Base-by-base conservation (phyloP, 2,113 vertebrate species). In the Probosciger aterrimus region DNA sequence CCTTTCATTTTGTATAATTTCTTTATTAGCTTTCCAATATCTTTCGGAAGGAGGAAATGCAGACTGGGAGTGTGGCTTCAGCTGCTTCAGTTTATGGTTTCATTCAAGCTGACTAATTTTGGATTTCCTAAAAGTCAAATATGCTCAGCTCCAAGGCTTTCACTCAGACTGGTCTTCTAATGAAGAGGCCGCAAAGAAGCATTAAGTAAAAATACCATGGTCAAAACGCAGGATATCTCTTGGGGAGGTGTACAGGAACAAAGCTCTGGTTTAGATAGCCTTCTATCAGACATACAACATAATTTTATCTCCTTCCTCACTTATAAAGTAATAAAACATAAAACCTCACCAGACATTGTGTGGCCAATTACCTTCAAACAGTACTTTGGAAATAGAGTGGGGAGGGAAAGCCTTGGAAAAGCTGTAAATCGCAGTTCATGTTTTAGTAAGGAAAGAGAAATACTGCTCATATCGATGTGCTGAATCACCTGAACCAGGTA, bases 381-480 rank as follows among this genome's bases (percentile, higher is more conserved):
- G 23, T 50, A 50, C 1, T 47, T 67, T 60, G 35, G 44, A 91
- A 91, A 70, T 3, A 44, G 13, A 43, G 4, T 33, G 9, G 6
- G 18, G 6, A 69, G 11, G 3, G 8, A 20, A 43, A 79, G 20
- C 10, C 24, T 75, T 44, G 50, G 27, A 79, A 64, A 88, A 82
- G 2, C 22, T 77, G 11, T 50, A 76, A 79, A n/a, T 46, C 18
- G 2, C 20, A 87, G 41, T 0, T 33, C 37, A 20, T 50, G 3
- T 64, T 91, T 78, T 57, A 69, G 47, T 68, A 86, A 63, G 16
- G 20, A 75, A 76, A 52, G 30, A 84, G 23, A 76, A 76, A 65
- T 33, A 49, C 7, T 92, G 44, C 13, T 67, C 4, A 1, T 60
- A 60, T 24, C 0, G 0, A 75, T 63, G 22, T 41, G n/a, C 5